A percentile compares a stretch with the other conserved stretches of the same genome.
Evolutionary conservation across 2,888 invertebrate genomes (phyloP).

Genomic region (Yponomeuta evonymella): DNA sequence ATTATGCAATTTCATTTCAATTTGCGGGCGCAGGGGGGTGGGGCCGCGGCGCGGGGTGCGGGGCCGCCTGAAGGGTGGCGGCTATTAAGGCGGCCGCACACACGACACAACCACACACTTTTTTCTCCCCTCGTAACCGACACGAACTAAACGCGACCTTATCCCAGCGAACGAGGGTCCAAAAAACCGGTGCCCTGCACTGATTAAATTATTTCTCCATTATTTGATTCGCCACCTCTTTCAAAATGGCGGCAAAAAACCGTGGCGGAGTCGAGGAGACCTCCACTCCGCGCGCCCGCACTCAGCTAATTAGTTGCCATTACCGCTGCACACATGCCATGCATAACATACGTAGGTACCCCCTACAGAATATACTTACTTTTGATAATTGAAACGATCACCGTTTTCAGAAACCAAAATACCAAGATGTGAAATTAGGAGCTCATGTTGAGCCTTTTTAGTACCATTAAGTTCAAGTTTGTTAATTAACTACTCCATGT

Average conservation of each 20-base stretch:
- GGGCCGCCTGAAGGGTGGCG: conserved; percentile 28
- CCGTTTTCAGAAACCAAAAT: too few relatives aligned
- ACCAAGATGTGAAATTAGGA: too few relatives aligned
- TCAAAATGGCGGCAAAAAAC: conserved; percentile 68
- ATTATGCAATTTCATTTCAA: conserved; percentile 73
- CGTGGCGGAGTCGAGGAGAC: neutral
- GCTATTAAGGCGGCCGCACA: conserved; percentile 55
- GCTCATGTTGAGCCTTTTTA: too few relatives aligned
- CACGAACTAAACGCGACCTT: conserved; percentile 46
- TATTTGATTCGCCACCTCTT: conserved; percentile 73
- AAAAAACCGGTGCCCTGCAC: conserved; percentile 32
- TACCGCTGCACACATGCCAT: neutral
- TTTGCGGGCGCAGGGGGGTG: conserved; percentile 41
- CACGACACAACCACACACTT: conserved; percentile 53
- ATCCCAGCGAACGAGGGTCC: conserved; percentile 37
- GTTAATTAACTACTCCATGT: too few relatives aligned
- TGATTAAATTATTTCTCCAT: conserved; percentile 72
- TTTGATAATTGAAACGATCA: too few relatives aligned
- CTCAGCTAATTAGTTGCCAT: conserved; percentile 20
- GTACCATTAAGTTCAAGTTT: too few relatives aligned
- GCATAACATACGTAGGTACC: too few relatives aligned
- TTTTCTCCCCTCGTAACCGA: conserved; percentile 46
- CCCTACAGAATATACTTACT: too few relatives aligned
- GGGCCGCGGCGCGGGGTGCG: conserved; percentile 22
- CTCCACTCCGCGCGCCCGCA: conserved; percentile 24